Evolutionary conservation across 2,113 vertebrate genomes (phyloP), one percentile per base, ranked within the genome.

Genomic region (Crotalus helleri): DNA sequence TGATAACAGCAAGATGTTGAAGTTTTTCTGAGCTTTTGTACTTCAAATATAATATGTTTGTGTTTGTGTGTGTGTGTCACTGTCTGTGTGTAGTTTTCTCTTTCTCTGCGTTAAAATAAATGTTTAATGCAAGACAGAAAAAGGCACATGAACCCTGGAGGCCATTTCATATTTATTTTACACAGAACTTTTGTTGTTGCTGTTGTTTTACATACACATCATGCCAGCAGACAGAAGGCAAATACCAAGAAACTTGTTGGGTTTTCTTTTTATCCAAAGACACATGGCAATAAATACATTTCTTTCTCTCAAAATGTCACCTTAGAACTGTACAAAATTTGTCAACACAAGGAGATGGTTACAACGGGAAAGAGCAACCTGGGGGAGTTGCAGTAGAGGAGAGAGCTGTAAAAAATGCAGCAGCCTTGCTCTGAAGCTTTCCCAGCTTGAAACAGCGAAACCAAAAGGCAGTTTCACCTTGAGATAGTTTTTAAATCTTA

Each of bases 321-420:
- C 98, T 98, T 97, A 97, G 97, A 98, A 98, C 99, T 99, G 98
- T 99, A 99, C 99, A 99, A 98, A 98, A 99, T 99, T 97, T 99
- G 99, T 98, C 57, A 99, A 92, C 46, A 93, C 7, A 0, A 96
- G 92, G 95, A 85, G 95, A 88, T 87, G 93, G 94, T 92, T 92
- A 46, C 26, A 87, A 53, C 61, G 58, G 94, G 89, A 88, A 92
- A 93, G 88, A 94, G 91, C 19, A 0, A 0, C 90, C 61, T 88
- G 92, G 55, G 89, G 69, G 8, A 93, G 94, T 93, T 91, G 5
- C 6, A 46, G 55, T 87, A 64, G 94, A 92, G 88, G 93, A 93
- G 15, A 53, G 89, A 89, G 85, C 88, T 91, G 91, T 89, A 44
- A 64, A 4, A 8, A 93, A 85, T 90, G 57, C 1, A 0, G 85